A percentile compares a stretch with the other conserved stretches of the same genome.
phyloP scores from a whole-genome alignment of 2,113 vertebrate species.

The Cisticola juncidis region DNA sequence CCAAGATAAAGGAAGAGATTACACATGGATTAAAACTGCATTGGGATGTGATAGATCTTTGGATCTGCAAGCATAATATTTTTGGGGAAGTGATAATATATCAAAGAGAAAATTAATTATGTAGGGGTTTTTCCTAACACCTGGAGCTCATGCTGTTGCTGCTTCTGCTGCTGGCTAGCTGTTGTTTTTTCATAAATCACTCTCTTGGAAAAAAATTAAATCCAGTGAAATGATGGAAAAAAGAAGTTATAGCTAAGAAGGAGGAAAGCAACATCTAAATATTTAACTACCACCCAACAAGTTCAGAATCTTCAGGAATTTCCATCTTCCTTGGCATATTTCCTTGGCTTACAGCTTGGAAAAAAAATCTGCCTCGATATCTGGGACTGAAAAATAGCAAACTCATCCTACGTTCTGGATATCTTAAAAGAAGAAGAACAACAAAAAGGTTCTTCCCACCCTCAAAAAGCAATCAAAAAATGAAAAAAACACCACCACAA shows the following conservation, averaged over 20 bases:
- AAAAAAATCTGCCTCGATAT: background rate
- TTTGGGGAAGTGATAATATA: constrained; percentile 26
- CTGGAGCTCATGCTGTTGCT: constrained; percentile 62
- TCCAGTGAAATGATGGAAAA: constrained; percentile 38
- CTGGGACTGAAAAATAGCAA: background rate
- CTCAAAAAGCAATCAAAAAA: background rate
- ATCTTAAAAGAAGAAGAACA: background rate
- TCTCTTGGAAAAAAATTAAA: constrained; percentile 24
- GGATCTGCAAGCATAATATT: constrained; percentile 35
- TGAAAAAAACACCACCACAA: background rate
- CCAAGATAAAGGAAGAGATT: constrained; percentile 13
- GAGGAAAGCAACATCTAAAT: constrained; percentile 34
- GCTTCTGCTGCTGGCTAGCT: constrained; percentile 46
- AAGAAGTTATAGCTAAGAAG: constrained; percentile 14
- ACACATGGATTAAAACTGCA: background rate
- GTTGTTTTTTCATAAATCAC: constrained; percentile 64
- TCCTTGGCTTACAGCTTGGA: background rate
- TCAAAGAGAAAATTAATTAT: constrained; percentile 61
- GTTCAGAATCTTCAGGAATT: constrained; percentile 10
- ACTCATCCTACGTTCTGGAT: background rate
- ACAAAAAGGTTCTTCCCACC: background rate
- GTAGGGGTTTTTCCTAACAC: constrained; percentile 47
- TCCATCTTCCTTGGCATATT: constrained; percentile 25
- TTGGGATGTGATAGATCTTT: constrained; percentile 14
- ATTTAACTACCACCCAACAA: constrained; percentile 28